Percentiles rank a stretch among this genome's conserved stretches.
These are phyloP conservation scores for Drosophila ficusphila DNA, from an alignment of 1,140 invertebrate species.

Conservation along the genomic window DNA sequence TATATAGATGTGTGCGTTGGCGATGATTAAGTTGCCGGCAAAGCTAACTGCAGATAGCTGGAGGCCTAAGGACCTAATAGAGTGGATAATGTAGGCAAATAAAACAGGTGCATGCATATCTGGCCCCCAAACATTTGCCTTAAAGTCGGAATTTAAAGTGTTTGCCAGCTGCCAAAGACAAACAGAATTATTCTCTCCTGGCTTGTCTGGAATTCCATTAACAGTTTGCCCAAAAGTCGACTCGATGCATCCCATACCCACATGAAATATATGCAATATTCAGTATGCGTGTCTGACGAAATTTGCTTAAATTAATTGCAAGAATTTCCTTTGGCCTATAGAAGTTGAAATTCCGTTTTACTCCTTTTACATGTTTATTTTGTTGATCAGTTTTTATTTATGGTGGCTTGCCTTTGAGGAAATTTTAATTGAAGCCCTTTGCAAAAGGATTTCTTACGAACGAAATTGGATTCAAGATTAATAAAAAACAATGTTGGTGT, in stretches of 20 bases:
- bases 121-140: constrained; percentile 16
- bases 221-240: constrained; percentile 16
- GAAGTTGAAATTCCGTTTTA: constrained; percentile 4
- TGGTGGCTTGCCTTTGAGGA: background rate
- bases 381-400: constrained; percentile 19
- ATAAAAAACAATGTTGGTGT: background rate
- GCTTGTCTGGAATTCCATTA: constrained; percentile 29
- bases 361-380: constrained; percentile 24
- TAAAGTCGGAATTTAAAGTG: constrained; percentile 23
- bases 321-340: constrained; percentile 26
- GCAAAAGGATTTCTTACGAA: background rate
- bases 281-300: constrained; percentile 14
- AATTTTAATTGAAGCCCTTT: constrained; percentile 30
- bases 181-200: constrained; percentile 2
- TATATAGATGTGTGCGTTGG: constrained; percentile 2
- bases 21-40: constrained; percentile 36
- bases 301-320: constrained; percentile 48
- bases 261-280: constrained; percentile 8
- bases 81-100: constrained; percentile 77
- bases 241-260: background rate
- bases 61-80: constrained; percentile 60
- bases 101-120: constrained; percentile 69
- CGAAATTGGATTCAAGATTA: background rate
- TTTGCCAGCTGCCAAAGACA: background rate
- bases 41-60: constrained; percentile 5